Evolutionary conservation across 2,113 vertebrate genomes (phyloP), one percentile per base, ranked within the genome.

Genomic region (Phrynosoma platyrhinos): DNA sequence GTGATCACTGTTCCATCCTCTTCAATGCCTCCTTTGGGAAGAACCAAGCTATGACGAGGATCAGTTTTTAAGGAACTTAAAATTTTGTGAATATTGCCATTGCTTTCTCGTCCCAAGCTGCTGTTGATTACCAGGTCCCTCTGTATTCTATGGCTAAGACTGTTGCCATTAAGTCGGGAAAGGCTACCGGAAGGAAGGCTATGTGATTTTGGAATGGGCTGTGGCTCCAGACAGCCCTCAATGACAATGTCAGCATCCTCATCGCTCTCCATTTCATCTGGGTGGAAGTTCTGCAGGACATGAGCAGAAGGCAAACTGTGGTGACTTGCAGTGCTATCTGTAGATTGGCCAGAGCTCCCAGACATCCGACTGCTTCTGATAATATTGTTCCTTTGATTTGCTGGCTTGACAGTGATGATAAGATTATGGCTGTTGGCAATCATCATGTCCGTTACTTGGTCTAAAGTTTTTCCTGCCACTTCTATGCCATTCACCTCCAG

Each of bases 361-460:
- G 98, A 98, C 84, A 97, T 98, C 72, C 98, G 96, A 93, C 98
- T 98, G 94, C 97, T 96, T 32, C 99, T 97, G 81, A 99, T 97
- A 83, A 99, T 97, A 84, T 99, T 99, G 96, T 99, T 99, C 92
- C 98, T 97, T 96, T 99, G 99, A 95, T 99, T 99, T 78, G 98
- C 98, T 0, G 99, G 99, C 95, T 99, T 99, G 82, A 99, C 99
- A 0, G 99, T 99, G 93, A 99, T 97, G 4, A 99, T 99, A 89
- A 99, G 97, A 90, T 99, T 99, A 95, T 99, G 98, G 95, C 99
- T 99, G 96, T 99, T 99, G 92, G 99, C 99, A 30, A 99, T 99
- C 99, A 99, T 99, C 99, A 99, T 99, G 96, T 99, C 99, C 4
- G 99, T 99, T 68, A 99, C 99, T 94, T 99, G 99, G 93, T 99